These are phyloP conservation scores for Gopherus flavomarginatus DNA, from an alignment of 2,113 vertebrate genomes.

Conservation along the genomic window DNA sequence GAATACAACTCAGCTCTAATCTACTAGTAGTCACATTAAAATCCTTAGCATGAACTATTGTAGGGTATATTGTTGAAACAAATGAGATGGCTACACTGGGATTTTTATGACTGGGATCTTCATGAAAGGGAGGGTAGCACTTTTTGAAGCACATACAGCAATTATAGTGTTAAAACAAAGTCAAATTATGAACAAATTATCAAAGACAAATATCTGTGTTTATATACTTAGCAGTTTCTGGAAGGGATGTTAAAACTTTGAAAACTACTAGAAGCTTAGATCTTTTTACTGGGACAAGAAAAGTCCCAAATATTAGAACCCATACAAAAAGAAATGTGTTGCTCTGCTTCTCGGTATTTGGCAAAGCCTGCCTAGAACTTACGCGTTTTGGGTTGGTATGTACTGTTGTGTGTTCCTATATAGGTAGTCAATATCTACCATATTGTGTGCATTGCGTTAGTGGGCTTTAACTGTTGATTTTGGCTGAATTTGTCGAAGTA, in stretches of 20 bases:
- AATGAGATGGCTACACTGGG: not conserved
- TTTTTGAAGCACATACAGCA: not conserved
- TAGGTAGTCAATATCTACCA: not conserved
- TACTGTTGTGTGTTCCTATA: not conserved
- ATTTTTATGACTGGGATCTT: not conserved
- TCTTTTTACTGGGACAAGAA: not conserved
- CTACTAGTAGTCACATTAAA: conserved; percentile 17
- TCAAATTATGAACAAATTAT: not conserved
- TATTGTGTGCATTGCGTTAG: not conserved
- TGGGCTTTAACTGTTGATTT: not conserved
- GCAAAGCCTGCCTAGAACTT: not conserved
- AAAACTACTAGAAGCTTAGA: not conserved
- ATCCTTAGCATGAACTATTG: conserved; percentile 15
- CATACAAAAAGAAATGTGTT: not conserved
- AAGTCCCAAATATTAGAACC: not conserved
- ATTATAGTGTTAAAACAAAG: not conserved
- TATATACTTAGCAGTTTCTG: not conserved
- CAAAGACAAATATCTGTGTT: not conserved
- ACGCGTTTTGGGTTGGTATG: not conserved
- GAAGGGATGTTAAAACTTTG: not conserved
- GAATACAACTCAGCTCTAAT: conserved; percentile 42
- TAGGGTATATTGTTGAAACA: not conserved
- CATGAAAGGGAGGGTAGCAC: not conserved
- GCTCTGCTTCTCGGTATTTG: not conserved
- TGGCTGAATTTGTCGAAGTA: not conserved